Conservation (phyloP, 2,888 invertebrate genomes). For the Tribolium freemani region DNA sequence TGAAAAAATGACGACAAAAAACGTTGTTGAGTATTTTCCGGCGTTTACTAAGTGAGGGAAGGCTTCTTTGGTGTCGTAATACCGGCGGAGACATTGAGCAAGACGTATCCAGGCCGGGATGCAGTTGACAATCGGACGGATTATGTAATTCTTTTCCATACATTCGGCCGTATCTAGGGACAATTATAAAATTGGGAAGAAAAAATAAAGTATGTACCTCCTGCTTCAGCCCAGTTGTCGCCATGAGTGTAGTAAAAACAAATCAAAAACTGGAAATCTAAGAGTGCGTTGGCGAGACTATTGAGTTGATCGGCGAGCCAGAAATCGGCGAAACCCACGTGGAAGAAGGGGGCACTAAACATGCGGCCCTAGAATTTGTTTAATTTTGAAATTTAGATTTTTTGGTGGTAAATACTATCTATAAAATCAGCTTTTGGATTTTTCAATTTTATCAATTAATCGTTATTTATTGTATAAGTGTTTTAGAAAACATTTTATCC, state of each 20-base stretch:
- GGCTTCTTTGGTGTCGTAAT: constrained; percentile 82
- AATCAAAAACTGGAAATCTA: constrained; percentile 84
- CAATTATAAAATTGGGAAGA: not conserved
- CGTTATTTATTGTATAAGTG: too few relatives aligned
- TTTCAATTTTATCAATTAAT: too few relatives aligned
- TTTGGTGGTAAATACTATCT: too few relatives aligned
- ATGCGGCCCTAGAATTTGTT: constrained; percentile 72
- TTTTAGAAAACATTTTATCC: too few relatives aligned
- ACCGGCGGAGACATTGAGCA: constrained; percentile 87
- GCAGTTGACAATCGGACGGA: constrained; percentile 79
- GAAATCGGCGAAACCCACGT: constrained; percentile 87
- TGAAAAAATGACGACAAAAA: constrained; percentile 78
- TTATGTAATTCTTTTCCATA: constrained; percentile 68
- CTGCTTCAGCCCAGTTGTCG: constrained; percentile 70
- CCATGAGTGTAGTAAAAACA: constrained; percentile 81
- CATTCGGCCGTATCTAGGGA: constrained; percentile 69
- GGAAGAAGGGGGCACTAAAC: constrained; percentile 81
- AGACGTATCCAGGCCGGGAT: constrained; percentile 90
- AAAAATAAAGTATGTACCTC: constrained; percentile 57
- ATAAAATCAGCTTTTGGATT: too few relatives aligned
- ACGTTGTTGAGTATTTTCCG: constrained; percentile 83
- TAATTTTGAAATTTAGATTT: too few relatives aligned
- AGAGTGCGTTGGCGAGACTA: constrained; percentile 80
- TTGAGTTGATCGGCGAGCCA: constrained; percentile 90
- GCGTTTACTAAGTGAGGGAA: constrained; percentile 90